These are phyloP conservation scores for Styela clava DNA, from an alignment of 23 tunicate species.

Conservation along the genomic window DNA sequence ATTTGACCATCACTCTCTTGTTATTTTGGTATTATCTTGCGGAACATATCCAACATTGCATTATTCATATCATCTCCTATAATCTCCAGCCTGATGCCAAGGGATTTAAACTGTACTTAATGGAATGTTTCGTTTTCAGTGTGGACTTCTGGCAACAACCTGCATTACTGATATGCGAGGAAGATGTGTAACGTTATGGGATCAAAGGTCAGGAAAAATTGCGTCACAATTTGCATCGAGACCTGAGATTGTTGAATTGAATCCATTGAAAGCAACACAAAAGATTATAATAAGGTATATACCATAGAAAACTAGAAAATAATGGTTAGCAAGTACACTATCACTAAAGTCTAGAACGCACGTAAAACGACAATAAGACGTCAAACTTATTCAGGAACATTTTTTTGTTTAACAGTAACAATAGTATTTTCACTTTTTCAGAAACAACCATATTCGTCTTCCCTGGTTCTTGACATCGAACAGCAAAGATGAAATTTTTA, in stretches of 20 bases:
- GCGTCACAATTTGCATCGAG: constrained; percentile 71
- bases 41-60: too few species aligned
- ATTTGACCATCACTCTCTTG: too few species aligned
- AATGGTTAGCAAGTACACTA: not conserved
- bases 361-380: too few species aligned
- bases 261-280: constrained; percentile 70
- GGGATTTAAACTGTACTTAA: too few species aligned
- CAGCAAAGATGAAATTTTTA: constrained; percentile 43
- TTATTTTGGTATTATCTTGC: too few species aligned
- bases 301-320: not conserved
- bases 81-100: too few species aligned
- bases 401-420: not conserved
- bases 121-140: too few species aligned
- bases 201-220: constrained; percentile 62
- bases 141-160: constrained; percentile 71
- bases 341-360: not conserved
- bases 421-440: constrained; percentile 18
- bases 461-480: constrained; percentile 86
- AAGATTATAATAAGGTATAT: constrained; percentile 69
- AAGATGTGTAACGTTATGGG: constrained; percentile 79
- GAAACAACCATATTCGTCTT: constrained; percentile 58
- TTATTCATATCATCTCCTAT: too few species aligned
- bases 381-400: too few species aligned
- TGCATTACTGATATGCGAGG: constrained; percentile 58
- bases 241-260: constrained; percentile 68